Evolutionary conservation across 2,888 invertebrate genomes (phyloP).

Genomic region (Merodon equestris): DNA sequence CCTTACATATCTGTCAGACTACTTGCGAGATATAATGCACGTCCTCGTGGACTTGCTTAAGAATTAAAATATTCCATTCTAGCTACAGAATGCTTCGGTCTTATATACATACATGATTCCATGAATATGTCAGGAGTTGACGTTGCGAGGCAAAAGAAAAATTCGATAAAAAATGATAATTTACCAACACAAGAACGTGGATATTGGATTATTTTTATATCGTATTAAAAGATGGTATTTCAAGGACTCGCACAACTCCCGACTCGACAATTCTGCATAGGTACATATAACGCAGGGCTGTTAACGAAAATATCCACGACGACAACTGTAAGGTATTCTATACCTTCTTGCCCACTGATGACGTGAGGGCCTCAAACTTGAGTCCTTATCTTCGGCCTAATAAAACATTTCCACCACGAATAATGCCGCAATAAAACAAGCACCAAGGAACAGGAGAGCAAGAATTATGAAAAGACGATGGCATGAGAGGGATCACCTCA

Average conservation of each 20-base stretch:
- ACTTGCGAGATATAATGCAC: too few relatives aligned
- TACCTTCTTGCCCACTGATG: too few relatives aligned
- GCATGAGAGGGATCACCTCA: conserved; percentile 1
- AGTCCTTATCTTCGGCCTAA: conserved; percentile 25
- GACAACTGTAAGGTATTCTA: background rate
- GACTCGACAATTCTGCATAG: too few relatives aligned
- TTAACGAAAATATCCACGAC: background rate
- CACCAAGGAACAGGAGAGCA: conserved; percentile 22
- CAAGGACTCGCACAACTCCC: too few relatives aligned
- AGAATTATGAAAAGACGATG: conserved; percentile 30
- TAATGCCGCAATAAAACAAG: conserved; percentile 32
- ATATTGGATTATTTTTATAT: conserved; percentile 2
- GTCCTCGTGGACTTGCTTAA: too few relatives aligned
- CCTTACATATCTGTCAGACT: too few relatives aligned
- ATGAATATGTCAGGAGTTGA: too few relatives aligned
- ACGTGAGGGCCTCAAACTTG: background rate
- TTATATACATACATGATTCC: too few relatives aligned
- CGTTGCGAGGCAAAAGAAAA: background rate
- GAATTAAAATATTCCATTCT: too few relatives aligned
- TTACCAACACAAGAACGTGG: background rate
- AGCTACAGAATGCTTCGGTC: too few relatives aligned
- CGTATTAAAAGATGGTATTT: background rate
- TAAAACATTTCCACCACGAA: conserved; percentile 56
- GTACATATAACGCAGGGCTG: background rate
- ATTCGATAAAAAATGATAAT: conserved; percentile 14